These are phyloP conservation scores for Leptarthrus brevirostris DNA, from an alignment of 2,888 invertebrate genomes.

Conservation along the genomic window DNA sequence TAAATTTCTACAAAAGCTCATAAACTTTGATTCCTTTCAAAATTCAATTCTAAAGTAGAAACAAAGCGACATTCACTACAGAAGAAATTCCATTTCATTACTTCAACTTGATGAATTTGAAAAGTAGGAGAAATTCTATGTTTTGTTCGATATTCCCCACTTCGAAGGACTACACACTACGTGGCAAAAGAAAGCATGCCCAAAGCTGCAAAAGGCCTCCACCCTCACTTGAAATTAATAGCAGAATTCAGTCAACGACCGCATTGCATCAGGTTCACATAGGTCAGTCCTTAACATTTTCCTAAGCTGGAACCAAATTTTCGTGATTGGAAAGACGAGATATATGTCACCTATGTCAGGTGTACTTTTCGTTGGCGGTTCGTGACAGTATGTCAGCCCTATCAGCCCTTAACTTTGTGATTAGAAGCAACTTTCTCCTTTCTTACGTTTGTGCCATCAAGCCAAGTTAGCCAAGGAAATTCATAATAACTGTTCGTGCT, in stretches of 20 bases:
- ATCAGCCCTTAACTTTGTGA: not conserved
- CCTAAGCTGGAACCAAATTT: not conserved
- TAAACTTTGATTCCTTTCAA: not conserved
- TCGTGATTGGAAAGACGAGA: not conserved
- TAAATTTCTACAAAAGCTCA: too few species aligned
- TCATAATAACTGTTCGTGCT: slow-evolving; percentile 3
- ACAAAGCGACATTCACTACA: slow-evolving; percentile 31
- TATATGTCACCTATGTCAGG: slow-evolving; percentile 8
- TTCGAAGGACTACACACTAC: not conserved
- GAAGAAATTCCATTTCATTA: slow-evolving; percentile 9
- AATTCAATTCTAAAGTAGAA: not conserved
- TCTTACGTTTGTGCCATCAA: not conserved
- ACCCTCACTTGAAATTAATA: slow-evolving; percentile 14
- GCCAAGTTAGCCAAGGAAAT: not conserved
- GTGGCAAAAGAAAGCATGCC: slow-evolving; percentile 7
- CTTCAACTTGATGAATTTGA: not conserved
- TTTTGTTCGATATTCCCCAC: slow-evolving; percentile 27
- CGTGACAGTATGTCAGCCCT: slow-evolving; percentile 11
- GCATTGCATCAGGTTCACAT: slow-evolving; percentile 42
- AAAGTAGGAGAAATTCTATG: slow-evolving; percentile 24
- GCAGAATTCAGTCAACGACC: slow-evolving; percentile 38
- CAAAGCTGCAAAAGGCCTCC: slow-evolving; percentile 14
- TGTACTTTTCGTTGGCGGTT: slow-evolving; percentile 6
- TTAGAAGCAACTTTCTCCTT: not conserved
- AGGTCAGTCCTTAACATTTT: not conserved